phyloP scores from a whole-genome alignment of 2,888 invertebrate genomes.

The Steinernema hermaphroditum region DNA sequence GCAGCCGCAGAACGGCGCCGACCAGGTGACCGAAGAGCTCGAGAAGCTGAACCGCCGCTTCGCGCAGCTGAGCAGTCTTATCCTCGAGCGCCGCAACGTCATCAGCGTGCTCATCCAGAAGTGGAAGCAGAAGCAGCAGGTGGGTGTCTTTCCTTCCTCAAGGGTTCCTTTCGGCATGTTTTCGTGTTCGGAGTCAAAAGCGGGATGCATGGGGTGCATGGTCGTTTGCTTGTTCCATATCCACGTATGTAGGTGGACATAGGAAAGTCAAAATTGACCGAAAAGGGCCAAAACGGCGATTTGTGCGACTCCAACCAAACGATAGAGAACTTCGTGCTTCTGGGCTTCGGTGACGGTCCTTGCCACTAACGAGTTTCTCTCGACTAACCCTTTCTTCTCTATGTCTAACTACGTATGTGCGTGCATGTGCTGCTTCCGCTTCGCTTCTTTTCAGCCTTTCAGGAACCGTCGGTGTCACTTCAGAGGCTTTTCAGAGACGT shows the following conservation, averaged over 20 bases:
- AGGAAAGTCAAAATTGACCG: constrained; percentile 7
- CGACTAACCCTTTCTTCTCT: background rate
- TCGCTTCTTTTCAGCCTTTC: constrained; percentile 28
- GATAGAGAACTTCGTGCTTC: constrained; percentile 5
- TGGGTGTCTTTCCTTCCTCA: constrained; percentile 47
- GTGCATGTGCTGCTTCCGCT: constrained; percentile 19
- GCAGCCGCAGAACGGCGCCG: constrained; percentile 64
- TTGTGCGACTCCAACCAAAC: constrained; percentile 22
- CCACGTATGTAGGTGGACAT: constrained; percentile 3
- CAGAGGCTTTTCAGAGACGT: constrained; percentile 18
- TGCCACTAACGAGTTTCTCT: constrained; percentile 19
- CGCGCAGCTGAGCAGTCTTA: constrained; percentile 65
- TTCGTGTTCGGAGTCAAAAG: constrained; percentile 26
- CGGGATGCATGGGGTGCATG: constrained; percentile 30
- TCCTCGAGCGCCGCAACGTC: constrained; percentile 65
- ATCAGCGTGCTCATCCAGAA: constrained; percentile 66
- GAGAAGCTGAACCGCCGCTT: constrained; percentile 66
- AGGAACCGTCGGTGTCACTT: constrained; percentile 27
- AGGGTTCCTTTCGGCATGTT: constrained; percentile 22
- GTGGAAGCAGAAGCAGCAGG: constrained; percentile 66
- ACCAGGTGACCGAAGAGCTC: constrained; percentile 63
- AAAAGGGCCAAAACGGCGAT: background rate
- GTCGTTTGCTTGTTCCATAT: constrained; percentile 21
- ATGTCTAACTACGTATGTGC: constrained; percentile 19
- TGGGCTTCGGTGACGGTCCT: constrained; percentile 27